Conservation (phyloP, 2,797 vertebrate genomes). For the Danio kyathit region DNA sequence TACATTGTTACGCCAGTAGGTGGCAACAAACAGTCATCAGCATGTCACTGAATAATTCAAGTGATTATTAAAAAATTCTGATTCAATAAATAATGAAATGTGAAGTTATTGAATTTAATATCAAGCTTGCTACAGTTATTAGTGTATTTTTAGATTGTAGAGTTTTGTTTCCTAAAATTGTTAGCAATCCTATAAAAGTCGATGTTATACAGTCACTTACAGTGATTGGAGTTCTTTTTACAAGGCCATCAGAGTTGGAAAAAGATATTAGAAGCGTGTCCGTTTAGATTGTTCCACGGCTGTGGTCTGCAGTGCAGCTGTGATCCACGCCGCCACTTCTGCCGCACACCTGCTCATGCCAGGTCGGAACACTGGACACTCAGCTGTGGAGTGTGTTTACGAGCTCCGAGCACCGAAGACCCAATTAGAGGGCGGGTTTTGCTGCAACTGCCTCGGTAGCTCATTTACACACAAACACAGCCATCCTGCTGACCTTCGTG, state of each 20-base stretch:
- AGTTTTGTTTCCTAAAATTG: conserved; percentile 4
- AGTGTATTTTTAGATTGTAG: conserved; percentile 11
- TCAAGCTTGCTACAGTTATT: not conserved
- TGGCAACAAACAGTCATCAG: too few relatives aligned
- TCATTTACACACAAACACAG: conserved; percentile 77
- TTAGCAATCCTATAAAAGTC: conserved; percentile 13
- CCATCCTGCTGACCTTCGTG: conserved; percentile 76
- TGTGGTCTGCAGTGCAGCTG: conserved; percentile 40
- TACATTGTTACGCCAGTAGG: too few relatives aligned
- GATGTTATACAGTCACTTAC: conserved; percentile 22
- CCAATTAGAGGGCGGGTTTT: conserved; percentile 76
- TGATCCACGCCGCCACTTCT: conserved; percentile 21
- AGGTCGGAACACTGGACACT: conserved; percentile 64
- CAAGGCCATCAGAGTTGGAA: not conserved
- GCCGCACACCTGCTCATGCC: conserved; percentile 76
- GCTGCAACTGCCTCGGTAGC: conserved; percentile 78
- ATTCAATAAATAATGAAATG: too few relatives aligned
- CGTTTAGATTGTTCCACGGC: conserved; percentile 35
- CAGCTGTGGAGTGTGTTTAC: conserved; percentile 55
- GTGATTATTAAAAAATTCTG: too few relatives aligned
- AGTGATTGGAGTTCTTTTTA: conserved; percentile 16
- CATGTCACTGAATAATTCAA: too few relatives aligned
- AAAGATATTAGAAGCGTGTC: conserved; percentile 10
- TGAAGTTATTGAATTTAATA: too few relatives aligned
- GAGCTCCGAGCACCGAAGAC: conserved; percentile 69